Base-by-base conservation (phyloP, 1,140 invertebrate genomes). In the Papilio machaon region DNA sequence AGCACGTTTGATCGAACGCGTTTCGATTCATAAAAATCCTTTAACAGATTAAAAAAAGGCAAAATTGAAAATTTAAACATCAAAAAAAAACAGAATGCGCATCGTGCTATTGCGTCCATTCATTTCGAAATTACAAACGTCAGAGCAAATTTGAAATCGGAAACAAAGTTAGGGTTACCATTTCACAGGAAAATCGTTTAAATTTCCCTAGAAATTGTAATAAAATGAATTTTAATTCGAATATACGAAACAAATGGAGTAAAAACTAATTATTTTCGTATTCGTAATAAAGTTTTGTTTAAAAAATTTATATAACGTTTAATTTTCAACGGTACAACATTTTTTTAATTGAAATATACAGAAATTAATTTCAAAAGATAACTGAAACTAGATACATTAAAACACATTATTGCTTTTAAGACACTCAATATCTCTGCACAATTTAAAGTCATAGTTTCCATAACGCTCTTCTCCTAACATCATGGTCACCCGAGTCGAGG, bases 81-180 rank as follows among this genome's bases (percentile, higher is more conserved):
- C 76, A 78, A 80, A 84, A 82, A 82, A 80, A 85, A 88, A 91
- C 85, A 89, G 85, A 85, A 85, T 86, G 86, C 85, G 86, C 86
- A 84, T 85, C 85, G 76, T 60, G 76, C 76, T 79, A 43, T 82
- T 83, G 81, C 85, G 83, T 73, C 85, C 85, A 88, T 90, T 90
- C 88, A 90, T 85, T 85, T 85, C 86, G 81, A 84, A 86, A 83
- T 85, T 84, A 85, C 81, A 85, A 83, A 85, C 76, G 76, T 85
- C 86, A 84, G 84, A 83, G 82, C 85, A 87, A 86, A 87, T 87
- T 89, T 85, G 88, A 90, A 89, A 85, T 89, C 90, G 84, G 84
- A 89, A 91, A 91, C 88, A 87, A 88, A 87, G 11, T 1, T 79
- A 46, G 76, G 76, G 76, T 64, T 11, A n/a, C 76, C 76, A 79